Conservation (phyloP, 1,140 invertebrate genomes). For the Cherax destructor region DNA sequence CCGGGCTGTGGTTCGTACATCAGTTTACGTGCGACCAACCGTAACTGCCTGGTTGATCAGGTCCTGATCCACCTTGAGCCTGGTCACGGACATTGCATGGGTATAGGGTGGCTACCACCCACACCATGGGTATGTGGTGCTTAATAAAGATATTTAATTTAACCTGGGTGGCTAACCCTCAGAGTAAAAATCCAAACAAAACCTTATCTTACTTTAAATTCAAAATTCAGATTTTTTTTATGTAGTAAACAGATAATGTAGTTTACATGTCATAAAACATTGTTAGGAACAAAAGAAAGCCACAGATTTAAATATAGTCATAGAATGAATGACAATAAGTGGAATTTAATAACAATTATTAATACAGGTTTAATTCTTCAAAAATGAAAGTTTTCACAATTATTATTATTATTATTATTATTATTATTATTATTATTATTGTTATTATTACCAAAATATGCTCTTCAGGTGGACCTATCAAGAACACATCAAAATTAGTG, state of each 20-base stretch:
- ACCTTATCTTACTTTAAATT: neutral
- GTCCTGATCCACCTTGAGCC: no score
- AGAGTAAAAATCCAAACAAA: neutral
- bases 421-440: constrained; percentile 8
- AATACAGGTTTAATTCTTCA: neutral
- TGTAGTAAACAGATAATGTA: neutral
- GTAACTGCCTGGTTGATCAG: no score
- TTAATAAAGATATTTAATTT: no score
- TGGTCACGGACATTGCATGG: neutral
- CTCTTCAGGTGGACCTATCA: neutral
- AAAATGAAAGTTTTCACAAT: neutral
- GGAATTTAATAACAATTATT: neutral
- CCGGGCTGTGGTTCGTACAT: no score
- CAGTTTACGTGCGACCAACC: no score
- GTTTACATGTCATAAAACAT: no score
- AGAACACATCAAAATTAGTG: no score
- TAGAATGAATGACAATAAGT: neutral
- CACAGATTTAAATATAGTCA: neutral
- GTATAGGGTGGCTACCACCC: neutral
- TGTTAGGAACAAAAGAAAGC: neutral
- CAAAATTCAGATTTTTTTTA: neutral
- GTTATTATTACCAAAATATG: neutral
- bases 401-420: constrained; percentile 8
- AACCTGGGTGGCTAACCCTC: no score
- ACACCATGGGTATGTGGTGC: no score